Percentiles rank a stretch among this genome's conserved stretches.
Evolutionary conservation across 2,113 vertebrate genomes (phyloP).

Genomic region (Takifugu flavidus): DNA sequence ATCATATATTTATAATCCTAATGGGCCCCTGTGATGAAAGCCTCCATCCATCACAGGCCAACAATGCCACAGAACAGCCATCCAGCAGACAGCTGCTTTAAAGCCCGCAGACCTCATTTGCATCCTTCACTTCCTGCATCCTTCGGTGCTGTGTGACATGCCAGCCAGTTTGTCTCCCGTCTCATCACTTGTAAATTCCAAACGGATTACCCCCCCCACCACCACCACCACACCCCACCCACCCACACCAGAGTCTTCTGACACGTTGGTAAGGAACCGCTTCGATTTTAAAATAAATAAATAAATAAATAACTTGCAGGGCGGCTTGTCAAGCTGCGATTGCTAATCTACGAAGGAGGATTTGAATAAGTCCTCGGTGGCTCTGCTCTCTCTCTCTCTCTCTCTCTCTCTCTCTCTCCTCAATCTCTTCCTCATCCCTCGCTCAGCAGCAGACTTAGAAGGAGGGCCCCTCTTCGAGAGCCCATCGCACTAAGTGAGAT

Average conservation of each 20-base stretch:
- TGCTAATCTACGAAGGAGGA: conserved; percentile 78
- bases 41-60: conserved; percentile 54
- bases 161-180: conserved; percentile 64
- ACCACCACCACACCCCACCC: too few species aligned
- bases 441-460: conserved; percentile 60
- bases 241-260: conserved; percentile 38
- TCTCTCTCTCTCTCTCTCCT: conserved; percentile 58
- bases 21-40: conserved; percentile 48
- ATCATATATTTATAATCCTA: conserved; percentile 61
- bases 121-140: conserved; percentile 66
- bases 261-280: conserved; percentile 61
- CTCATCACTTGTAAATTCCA: conserved; percentile 72
- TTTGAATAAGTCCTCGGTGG: conserved; percentile 77
- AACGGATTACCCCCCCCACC: conserved; percentile 68
- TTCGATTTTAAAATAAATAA: conserved; percentile 61
- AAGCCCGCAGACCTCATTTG: conserved; percentile 61
- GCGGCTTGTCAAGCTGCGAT: conserved; percentile 75
- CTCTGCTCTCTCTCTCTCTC: conserved; percentile 48
- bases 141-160: conserved; percentile 52
- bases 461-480: conserved; percentile 67
- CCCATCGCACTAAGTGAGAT: conserved; percentile 72
- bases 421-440: conserved; percentile 63
- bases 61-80: conserved; percentile 63
- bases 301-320: conserved; percentile 66
- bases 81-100: conserved; percentile 59